Base-by-base conservation (phyloP, 2,797 vertebrate species). In the Cyclopterus lumpus region DNA sequence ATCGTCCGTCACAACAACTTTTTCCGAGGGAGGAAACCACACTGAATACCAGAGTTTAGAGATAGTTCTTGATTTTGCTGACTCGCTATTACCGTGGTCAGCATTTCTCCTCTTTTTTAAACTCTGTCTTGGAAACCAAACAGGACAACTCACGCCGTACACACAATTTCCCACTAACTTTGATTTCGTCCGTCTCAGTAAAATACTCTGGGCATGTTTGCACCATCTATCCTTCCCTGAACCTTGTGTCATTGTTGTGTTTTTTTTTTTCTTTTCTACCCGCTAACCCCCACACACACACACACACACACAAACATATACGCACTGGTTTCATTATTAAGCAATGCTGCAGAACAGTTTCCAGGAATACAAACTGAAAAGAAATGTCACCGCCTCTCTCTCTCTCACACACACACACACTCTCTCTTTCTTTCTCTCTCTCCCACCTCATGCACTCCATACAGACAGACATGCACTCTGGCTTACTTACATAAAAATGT, bases 271-370 rank as follows among this genome's bases (percentile, higher is more conserved):
- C n/a, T 26, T 60, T 40, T 26, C 22, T 61, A 64, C 69, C 75
- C 79, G 67, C 78, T 71, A 69, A 76, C 79, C 38, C 70, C 44
- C 53, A 55, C 53, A 55, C 26, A 55, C 54, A 66, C 61, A 76
- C 71, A 71, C 58, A 77, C 46, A 87, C 70, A 83, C 72, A 79
- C 64, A 74, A 26, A 83, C 71, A 83, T 78, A 80, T 69, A 85
- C 73, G 40, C 83, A 88, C 80, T 82, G 93, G 88, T 94, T 93
- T 93, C 93, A 90, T 93, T 93, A 93, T 93, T 93, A 93, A 92
- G 93, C 93, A 94, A 95, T 91, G 86, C 92, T 86, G 91, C 93
- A 92, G 86, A 91, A 84, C 89, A 89, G 94, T 93, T 95, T 95
- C 93, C 95, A 94, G 93, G 93, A 95, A 95, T 91, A 93, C 89